Evolutionary conservation across 2,888 invertebrate species (phyloP), one percentile per base, ranked within the genome.

Genomic region (Sepiola atlantica): DNA sequence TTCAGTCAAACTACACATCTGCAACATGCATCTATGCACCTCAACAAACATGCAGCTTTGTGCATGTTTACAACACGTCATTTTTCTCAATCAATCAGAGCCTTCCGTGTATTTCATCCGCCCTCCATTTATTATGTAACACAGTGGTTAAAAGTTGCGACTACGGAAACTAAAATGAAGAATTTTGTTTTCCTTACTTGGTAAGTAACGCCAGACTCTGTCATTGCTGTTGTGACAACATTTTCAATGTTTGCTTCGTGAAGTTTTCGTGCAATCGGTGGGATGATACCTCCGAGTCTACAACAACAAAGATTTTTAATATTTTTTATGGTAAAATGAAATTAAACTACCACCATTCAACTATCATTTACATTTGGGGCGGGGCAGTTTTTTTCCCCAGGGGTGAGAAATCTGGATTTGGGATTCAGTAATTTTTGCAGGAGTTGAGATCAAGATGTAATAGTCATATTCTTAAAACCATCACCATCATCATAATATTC

Each of bases 231-330:
- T 94, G 98, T 97, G 4, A 98, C 98, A 93, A 98, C 98, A 61
- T 97, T 96, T 94, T 98, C 98, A 96, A 99, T 99, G 96, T 98
- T 98, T 94, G 98, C 97, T 94, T 98, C 97, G 97, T 99, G 99
- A 94, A 99, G 97, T 95, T 98, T 98, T 96, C 98, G 98, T 0
- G 99, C 99, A 94, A 99, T 97, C 0, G 98, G 98, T 28, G 99
- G 99, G 96, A 99, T 98, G 94, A 99, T 98, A 54, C 99, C 99
- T 94, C 99, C 99, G 97, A 98, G 98, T 95, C 98, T 98, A 95
- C 90, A 97, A 97, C n/a, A n/a, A 92, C 1, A 92, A 45, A 92
- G 54, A 92, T 32, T 55, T 32, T 90, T 16, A 90, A 90, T 90
- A 90, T 4, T 32, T 35, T 90, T 32, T 32, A 28, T 28, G 24